Percentiles rank a stretch among this genome's conserved stretches.
Evolutionary conservation across 2,888 invertebrate species (phyloP).

Genomic region (Meteorus cinctellus): DNA sequence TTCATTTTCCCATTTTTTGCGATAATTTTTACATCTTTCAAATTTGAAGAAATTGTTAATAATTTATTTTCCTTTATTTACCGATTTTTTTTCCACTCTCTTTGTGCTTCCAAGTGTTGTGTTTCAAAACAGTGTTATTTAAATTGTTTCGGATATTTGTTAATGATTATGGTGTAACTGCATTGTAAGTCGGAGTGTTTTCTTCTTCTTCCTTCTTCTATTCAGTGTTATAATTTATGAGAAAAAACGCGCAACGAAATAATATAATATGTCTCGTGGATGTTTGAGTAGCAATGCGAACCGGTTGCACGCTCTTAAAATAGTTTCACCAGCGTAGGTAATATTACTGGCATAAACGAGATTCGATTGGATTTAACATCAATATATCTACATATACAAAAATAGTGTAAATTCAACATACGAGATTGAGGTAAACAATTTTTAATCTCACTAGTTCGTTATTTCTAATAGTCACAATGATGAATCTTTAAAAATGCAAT

Average conservation of each 20-base stretch:
- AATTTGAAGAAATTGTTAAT: no score
- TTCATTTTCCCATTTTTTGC: no score
- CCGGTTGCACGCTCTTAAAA: slow-evolving; percentile 65
- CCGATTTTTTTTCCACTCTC: no score
- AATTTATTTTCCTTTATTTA: no score
- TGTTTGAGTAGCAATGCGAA: slow-evolving; percentile 55
- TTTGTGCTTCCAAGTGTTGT: no score
- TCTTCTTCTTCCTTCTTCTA: not conserved
- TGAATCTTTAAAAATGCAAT: not conserved
- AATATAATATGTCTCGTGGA: slow-evolving; percentile 52
- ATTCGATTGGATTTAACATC: slow-evolving; percentile 42
- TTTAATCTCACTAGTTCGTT: slow-evolving; percentile 7
- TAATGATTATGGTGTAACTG: not conserved
- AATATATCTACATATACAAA: slow-evolving; percentile 31
- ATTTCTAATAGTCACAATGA: not conserved
- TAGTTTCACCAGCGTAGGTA: slow-evolving; percentile 61
- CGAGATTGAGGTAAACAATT: slow-evolving; percentile 22
- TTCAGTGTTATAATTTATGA: slow-evolving; percentile 6
- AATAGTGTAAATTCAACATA: not conserved
- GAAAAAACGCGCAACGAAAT: slow-evolving; percentile 14
- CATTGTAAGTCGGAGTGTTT: not conserved
- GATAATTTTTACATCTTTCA: no score
- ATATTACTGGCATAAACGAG: slow-evolving; percentile 44
- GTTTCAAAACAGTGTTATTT: no score
- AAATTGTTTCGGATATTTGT: no score